These are phyloP conservation scores for Lasioglossum pauxillum DNA, from an alignment of 2,888 invertebrate genomes.

Conservation along the genomic window DNA sequence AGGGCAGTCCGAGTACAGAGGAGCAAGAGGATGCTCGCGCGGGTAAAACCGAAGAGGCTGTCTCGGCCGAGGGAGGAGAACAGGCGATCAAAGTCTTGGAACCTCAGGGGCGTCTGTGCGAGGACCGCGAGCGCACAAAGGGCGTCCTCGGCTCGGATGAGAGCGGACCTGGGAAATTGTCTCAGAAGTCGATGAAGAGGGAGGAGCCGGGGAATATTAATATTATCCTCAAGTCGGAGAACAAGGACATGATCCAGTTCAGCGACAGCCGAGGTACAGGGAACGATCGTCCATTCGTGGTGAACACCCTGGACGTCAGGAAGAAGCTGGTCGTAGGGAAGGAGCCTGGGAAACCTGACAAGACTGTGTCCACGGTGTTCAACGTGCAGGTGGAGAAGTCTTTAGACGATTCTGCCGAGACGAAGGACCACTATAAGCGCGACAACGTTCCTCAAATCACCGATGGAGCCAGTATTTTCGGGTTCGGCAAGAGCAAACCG, in stretches of 20 bases:
- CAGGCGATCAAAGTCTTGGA: conserved; percentile 58
- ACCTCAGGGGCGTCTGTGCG: conserved; percentile 45
- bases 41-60: conserved; percentile 34
- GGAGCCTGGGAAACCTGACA: neutral
- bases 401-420: neutral
- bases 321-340: conserved; percentile 33
- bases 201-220: conserved; percentile 37
- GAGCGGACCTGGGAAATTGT: conserved; percentile 34
- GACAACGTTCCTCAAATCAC: too few relatives aligned
- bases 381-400: conserved; percentile 41
- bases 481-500: conserved; percentile 9
- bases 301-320: conserved; percentile 37
- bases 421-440: neutral
- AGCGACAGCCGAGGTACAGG: neutral
- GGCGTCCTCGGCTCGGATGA: conserved; percentile 22
- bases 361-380: conserved; percentile 34
- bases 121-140: conserved; percentile 37
- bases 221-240: conserved; percentile 49
- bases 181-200: conserved; percentile 11
- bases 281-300: conserved; percentile 3
- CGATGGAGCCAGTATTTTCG: neutral
- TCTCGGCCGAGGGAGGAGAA: conserved; percentile 31
- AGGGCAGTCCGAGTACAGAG: neutral
- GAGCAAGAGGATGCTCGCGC: neutral
- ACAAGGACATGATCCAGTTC: conserved; percentile 46